These are phyloP conservation scores for Ichneumoninae sp. DNA, from an alignment of 2,888 invertebrate genomes.

Conservation along the genomic window DNA sequence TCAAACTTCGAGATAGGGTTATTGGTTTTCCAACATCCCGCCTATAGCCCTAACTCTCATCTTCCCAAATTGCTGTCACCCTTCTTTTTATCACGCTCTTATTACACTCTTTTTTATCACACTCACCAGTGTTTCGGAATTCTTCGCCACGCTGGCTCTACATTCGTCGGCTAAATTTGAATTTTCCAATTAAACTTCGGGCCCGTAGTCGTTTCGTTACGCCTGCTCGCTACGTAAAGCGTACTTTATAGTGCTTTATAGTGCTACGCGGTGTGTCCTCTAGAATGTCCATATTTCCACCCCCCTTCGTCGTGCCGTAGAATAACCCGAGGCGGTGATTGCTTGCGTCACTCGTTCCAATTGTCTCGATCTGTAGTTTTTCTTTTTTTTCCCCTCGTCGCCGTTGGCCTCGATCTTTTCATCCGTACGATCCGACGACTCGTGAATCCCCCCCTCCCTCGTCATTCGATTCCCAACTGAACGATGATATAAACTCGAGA, in stretches of 20 bases:
- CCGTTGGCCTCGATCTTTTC: constrained; percentile 5
- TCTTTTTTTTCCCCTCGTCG: constrained; percentile 9
- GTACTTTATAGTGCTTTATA: constrained; percentile 7
- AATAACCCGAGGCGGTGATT: constrained; percentile 10
- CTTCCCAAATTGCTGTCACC: constrained; percentile 2
- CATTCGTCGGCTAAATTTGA: constrained; percentile 28
- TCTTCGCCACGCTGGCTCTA: neutral
- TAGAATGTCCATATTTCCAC: neutral
- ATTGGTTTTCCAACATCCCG: constrained; percentile 2
- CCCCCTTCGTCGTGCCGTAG: neutral
- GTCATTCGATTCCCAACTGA: constrained; percentile 10
- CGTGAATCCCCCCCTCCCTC: neutral
- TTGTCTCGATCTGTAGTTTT: constrained; percentile 50
- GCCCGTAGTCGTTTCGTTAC: constrained; percentile 22
- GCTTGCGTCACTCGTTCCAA: constrained; percentile 42
- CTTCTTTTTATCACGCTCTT: neutral
- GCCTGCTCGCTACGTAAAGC: neutral
- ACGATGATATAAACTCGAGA: constrained; percentile 48
- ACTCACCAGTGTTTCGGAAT: constrained; percentile 1
- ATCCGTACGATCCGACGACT: neutral
- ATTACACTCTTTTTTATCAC: constrained; percentile 1
- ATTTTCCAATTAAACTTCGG: constrained; percentile 42
- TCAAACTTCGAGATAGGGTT: constrained; percentile 23
- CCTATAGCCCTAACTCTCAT: constrained; percentile 5
- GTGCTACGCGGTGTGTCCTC: neutral